These are phyloP conservation scores for Lobophora halterata DNA, from an alignment of 2,888 invertebrate species.

Conservation along the genomic window DNA sequence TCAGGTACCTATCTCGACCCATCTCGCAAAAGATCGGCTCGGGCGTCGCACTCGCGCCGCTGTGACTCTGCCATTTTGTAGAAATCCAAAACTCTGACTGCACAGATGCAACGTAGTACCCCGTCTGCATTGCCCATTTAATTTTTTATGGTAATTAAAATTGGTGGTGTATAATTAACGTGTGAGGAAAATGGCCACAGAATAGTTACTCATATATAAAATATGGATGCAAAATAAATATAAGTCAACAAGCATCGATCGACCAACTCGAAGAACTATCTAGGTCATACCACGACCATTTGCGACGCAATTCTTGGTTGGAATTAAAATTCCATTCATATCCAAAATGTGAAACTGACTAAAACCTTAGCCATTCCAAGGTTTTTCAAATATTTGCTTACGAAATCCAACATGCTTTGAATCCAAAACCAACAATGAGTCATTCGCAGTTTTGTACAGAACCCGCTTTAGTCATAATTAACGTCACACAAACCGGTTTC, in stretches of 20 bases:
- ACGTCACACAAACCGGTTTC: constrained; percentile 30
- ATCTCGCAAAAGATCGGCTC: too few relatives aligned
- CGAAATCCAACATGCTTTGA: constrained; percentile 23
- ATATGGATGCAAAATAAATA: too few relatives aligned
- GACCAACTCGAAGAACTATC: constrained; percentile 26
- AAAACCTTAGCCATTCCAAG: constrained; percentile 7
- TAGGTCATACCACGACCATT: constrained; percentile 1
- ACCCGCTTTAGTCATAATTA: constrained; percentile 7
- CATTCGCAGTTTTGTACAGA: constrained; percentile 19
- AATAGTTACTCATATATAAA: too few relatives aligned
- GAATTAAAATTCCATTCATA: neutral
- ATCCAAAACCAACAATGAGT: constrained; percentile 24
- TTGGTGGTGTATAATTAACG: too few relatives aligned
- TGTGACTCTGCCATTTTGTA: too few relatives aligned
- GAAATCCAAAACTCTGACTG: too few relatives aligned
- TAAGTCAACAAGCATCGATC: constrained; percentile 3
- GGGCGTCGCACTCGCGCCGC: too few relatives aligned
- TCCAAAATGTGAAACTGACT: neutral
- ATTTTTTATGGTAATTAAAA: too few relatives aligned
- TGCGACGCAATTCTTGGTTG: neutral
- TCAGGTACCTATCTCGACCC: too few relatives aligned
- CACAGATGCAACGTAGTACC: too few relatives aligned
- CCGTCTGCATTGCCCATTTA: too few relatives aligned
- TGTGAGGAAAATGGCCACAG: too few relatives aligned
- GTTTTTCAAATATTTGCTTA: constrained; percentile 25